Evolutionary conservation across 2,888 invertebrate species (phyloP), one percentile per base, ranked within the genome.

Genomic region (Thecophora atra): DNA sequence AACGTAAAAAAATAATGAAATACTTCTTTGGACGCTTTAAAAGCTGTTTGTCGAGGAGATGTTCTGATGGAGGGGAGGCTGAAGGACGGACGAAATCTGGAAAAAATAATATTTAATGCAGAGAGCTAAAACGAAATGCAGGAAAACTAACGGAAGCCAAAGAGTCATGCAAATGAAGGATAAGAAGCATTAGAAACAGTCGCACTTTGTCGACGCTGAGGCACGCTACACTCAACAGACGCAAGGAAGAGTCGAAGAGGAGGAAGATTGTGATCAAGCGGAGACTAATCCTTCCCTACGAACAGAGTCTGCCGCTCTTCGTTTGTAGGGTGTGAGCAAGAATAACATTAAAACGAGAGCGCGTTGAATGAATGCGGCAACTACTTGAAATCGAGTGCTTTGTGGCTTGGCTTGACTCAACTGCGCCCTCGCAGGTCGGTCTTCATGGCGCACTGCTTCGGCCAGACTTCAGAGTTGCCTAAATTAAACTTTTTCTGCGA

Each of bases 391-490:
- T 28, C 15, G 54, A 54, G 54, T 54, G 21, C 24, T 21, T 24
- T 58, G 54, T 58, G 58, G 58, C 58, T 58, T 24, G 28, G 58
- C 26, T 58, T 58, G 24, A 58, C 28, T 24, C 26, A 28, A 58
- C 26, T 58, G 58, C 24, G 13, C 47, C 47, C 8, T 26, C n/a
- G 17, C 6, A 3, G 58, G 5, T 13, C 7, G 24, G 58, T 54
- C 15, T n/a, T 17, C 0, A n/a, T 1, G 5, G 47, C 13, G 47
- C 47, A 2, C 5, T 17, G 17, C 15, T 17, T 11, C 24, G 8
- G 13, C 0, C 26, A 24, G 58, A 8, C 26, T 7, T 19, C 56
- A 19, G 58, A 3, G 37, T 37, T 37, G 37, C 37, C 37, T 37
- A 37, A 1, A 37, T 47, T 5, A 47, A 8, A 17, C 17, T 47